Evolutionary conservation across 2,797 vertebrate species (phyloP), one percentile per base, ranked within the genome.

Genomic region (Peromyscus attwateri): DNA sequence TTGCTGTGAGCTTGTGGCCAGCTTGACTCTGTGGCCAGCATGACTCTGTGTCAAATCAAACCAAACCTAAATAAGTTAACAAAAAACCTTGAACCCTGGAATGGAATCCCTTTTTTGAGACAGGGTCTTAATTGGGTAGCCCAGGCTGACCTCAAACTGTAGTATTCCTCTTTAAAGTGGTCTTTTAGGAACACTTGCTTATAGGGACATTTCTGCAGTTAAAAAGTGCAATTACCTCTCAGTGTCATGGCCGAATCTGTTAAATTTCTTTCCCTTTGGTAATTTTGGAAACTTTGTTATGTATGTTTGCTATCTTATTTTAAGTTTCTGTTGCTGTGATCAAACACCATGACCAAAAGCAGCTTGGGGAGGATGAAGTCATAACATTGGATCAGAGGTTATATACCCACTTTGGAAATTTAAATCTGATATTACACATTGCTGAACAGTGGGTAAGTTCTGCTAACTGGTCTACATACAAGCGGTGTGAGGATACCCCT

Each of bases 181-280:
- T 80, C 43, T 23, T 31, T 88, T 37, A 52, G 70, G 49, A 80
- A 66, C 17, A 40, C 40, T 89, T 93, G 25, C 34, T 83, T 70
- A 84, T 89, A 84, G 12, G 40, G 57, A 92, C 25, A 64, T 81
- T 80, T 6, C 77, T 27, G 7, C 17, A 87, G 19, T 93, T 80
- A 68, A 89, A 84, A 95, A 92, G 19, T 43, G 55, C 91, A 19
- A 6, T 3, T 55, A 23, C 23, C 6, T 73, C 5, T 34, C 34
- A 77, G 13, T 92, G 75, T 91, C 11, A 68, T 85, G 57, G 76
- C 27, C 37, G n/a, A 84, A 27, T 92, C 29, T 93, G 9, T 76
- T 94, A 77, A n/a, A 87, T 95, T 66, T 90, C 25, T 80, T 84
- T 31, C 84, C 84, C 87, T 95, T 62, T 79, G 34, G 49, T 66